Percentiles rank a stretch among this genome's conserved stretches.
phyloP scores from a whole-genome alignment of 2,797 vertebrate species.

The Centroberyx gerrardi region DNA sequence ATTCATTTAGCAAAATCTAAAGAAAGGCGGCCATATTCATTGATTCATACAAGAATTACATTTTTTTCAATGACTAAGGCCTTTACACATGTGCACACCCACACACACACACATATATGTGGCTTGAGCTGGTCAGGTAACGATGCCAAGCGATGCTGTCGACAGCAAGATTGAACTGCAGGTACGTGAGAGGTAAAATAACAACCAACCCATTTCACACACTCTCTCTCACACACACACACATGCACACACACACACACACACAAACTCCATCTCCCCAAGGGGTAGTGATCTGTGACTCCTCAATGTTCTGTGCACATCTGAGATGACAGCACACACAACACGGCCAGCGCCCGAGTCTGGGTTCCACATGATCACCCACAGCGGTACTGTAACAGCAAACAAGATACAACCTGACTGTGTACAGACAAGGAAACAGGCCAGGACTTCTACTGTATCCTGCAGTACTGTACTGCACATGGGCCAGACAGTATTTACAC shows the following conservation, averaged over 20 bases:
- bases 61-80: not conserved
- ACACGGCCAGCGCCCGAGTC: constrained; percentile 66
- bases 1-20: too few species aligned
- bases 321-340: constrained; percentile 79
- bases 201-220: constrained; percentile 43
- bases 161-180: constrained; percentile 61
- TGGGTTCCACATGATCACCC: constrained; percentile 79
- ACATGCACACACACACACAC: constrained; percentile 24
- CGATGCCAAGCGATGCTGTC: constrained; percentile 49
- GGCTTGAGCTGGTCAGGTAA: constrained; percentile 23
- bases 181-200: constrained; percentile 64
- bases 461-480: constrained; percentile 21
- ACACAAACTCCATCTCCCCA: constrained; percentile 69
- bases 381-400: constrained; percentile 69
- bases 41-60: too few species aligned
- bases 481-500: constrained; percentile 1
- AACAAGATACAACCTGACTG: constrained; percentile 69
- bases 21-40: too few species aligned
- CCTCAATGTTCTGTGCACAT: constrained; percentile 78
- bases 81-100: constrained; percentile 6
- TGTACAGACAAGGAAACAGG: constrained; percentile 53
- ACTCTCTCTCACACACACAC: constrained; percentile 10
- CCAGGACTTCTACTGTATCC: constrained; percentile 44
- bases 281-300: constrained; percentile 80
- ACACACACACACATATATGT: constrained; percentile 9